Percentiles rank a stretch among this genome's conserved stretches.
Evolutionary conservation across 2,113 vertebrate species (phyloP).

Genomic region (Synchiropus splendidus): DNA sequence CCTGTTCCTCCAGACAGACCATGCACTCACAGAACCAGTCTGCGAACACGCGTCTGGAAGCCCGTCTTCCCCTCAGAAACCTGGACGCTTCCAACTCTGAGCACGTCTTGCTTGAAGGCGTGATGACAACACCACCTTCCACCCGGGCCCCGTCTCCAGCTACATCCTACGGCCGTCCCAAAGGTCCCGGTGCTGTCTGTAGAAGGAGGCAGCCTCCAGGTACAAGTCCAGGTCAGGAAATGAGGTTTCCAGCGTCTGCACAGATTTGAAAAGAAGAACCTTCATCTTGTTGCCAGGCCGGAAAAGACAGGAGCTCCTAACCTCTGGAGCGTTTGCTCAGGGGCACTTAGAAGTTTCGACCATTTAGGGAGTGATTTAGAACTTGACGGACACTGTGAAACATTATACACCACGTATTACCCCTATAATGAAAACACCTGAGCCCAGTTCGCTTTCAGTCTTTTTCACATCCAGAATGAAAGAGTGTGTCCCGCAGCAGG

Average conservation of each 20-base stretch:
- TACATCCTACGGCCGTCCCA: neutral
- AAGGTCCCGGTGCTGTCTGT: too few relatives aligned
- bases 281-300: constrained; percentile 30
- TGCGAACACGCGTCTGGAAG: too few relatives aligned
- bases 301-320: constrained; percentile 50
- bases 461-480: too few relatives aligned
- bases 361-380: neutral
- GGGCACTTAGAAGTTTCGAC: neutral
- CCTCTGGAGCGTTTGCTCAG: too few relatives aligned
- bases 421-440: too few relatives aligned
- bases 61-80: too few relatives aligned
- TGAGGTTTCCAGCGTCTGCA: constrained; percentile 51
- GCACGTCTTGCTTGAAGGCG: neutral
- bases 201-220: too few relatives aligned
- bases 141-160: neutral
- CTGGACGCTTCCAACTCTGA: neutral
- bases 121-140: neutral
- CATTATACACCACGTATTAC: too few relatives aligned
- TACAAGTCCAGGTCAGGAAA: constrained; percentile 26
- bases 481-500: too few relatives aligned
- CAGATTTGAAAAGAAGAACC: constrained; percentile 34
- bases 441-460: too few relatives aligned
- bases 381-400: constrained; percentile 1
- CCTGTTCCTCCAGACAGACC: too few relatives aligned
- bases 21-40: too few relatives aligned